Base-by-base conservation (phyloP, 2,888 invertebrate genomes). In the Cosmopolites sordidus region DNA sequence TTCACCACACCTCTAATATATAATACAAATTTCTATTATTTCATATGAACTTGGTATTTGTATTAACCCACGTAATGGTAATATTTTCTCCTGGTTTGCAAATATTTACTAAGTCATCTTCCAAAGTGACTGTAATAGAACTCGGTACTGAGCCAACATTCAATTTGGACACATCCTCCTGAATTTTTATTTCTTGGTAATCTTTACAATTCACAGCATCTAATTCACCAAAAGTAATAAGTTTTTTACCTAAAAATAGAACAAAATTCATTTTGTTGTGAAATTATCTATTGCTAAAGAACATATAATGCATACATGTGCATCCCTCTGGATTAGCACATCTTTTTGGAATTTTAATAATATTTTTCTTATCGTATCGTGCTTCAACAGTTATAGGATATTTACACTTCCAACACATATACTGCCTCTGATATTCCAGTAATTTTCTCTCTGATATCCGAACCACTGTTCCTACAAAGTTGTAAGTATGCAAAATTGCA, bases 21-120 rank as follows among this genome's bases (percentile, higher is more conserved):
- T 27, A n/a, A n/a, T n/a, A 6, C 33, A 33, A 33, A 40, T 16
- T 3, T 40, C 5, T 9, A 40, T 40, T 40, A n/a, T n/a, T 9
- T 15, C 5, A 9, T 16, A 40, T 40, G 11, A 2, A 16, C 16
- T 16, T 16, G 14, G 9, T 40, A 40, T 22, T 51, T 6, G 45
- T 12, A 22, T 41, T 48, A 42, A 57, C 72, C 69, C 75, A 92
- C 92, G 88, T 87, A 58, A 93, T 81, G 58, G 84, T 82, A 12
- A 93, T 82, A 77, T 89, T 88, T 78, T 94, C 92, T 1, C 94
- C 94, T 46, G 93, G 92, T 72, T 90, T 89, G 69, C 92, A 92
- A 57, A 76, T 76, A 72, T 92, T 92, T 0, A 92, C 92, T 16
- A 94, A 76, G 74, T 93, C 93, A 76, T 93, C 85, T 68, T 91